Evolutionary conservation across 92 coral and sea anemone genomes (phyloP).

Genomic region (Porites rus): DNA sequence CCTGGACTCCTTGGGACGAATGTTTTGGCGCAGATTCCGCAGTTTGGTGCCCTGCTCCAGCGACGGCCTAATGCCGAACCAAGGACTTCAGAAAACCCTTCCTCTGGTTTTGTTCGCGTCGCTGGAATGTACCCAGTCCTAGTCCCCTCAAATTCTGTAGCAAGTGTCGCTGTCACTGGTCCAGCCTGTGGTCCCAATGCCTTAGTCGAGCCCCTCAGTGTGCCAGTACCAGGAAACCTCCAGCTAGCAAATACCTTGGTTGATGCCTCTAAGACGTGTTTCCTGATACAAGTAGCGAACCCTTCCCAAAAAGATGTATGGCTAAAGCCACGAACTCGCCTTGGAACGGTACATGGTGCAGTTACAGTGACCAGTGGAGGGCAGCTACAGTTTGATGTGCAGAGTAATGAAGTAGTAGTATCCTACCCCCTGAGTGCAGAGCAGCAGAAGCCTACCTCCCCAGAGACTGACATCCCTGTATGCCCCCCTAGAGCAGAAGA

Average conservation of each 20-base stretch:
- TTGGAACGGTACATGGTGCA: constrained; percentile 57
- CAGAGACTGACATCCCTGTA: constrained; percentile 26
- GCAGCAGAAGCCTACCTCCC: constrained; percentile 43
- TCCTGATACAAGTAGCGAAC: constrained; percentile 45
- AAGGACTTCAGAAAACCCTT: neutral
- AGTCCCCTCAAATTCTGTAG: constrained; percentile 50
- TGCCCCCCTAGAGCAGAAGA: neutral
- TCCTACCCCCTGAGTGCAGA: constrained; percentile 61
- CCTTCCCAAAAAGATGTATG: constrained; percentile 49
- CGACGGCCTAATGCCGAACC: neutral
- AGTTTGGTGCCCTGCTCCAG: constrained; percentile 35
- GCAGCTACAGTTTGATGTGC: constrained; percentile 45
- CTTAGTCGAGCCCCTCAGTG: constrained; percentile 60
- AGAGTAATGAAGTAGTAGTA: constrained; percentile 62
- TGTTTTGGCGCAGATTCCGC: constrained; percentile 59
- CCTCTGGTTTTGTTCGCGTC: constrained; percentile 59
- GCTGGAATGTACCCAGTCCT: constrained; percentile 48
- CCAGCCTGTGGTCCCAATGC: constrained; percentile 68
- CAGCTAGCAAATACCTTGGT: constrained; percentile 72
- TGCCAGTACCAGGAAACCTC: constrained; percentile 59
- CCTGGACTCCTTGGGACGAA: constrained; percentile 72
- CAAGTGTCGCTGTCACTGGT: constrained; percentile 53
- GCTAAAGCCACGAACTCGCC: constrained; percentile 65
- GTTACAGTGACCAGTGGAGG: constrained; percentile 43
- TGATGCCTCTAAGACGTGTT: constrained; percentile 64